These are phyloP conservation scores for Electrona antarctica DNA, from an alignment of 2,113 vertebrate species.

Conservation along the genomic window DNA sequence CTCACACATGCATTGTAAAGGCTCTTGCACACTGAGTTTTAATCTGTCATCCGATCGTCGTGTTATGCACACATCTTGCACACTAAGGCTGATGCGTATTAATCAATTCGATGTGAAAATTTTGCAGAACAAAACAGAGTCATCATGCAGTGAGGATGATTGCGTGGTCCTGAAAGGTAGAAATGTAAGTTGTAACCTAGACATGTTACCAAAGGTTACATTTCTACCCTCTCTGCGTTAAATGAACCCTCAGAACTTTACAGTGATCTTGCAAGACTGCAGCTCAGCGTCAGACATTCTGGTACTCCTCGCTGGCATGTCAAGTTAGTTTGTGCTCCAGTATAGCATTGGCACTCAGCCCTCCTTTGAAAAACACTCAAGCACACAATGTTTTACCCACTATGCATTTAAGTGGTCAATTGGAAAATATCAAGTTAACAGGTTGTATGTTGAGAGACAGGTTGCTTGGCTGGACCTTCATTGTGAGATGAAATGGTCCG, in stretches of 20 bases:
- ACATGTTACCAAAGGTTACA: not conserved
- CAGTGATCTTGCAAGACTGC: not conserved
- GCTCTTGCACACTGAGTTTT: too few species aligned
- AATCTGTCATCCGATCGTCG: too few species aligned
- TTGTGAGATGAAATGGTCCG: conserved; percentile 33
- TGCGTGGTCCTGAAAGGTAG: too few species aligned
- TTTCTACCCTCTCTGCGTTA: not conserved
- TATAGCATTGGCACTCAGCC: conserved; percentile 1
- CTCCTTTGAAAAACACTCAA: conserved; percentile 4
- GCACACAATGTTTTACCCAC: not conserved
- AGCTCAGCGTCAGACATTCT: not conserved
- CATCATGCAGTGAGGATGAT: too few species aligned
- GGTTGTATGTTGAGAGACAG: conserved; percentile 24
- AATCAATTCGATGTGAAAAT: too few species aligned
- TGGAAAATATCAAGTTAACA: conserved; percentile 31
- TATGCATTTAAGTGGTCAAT: conserved; percentile 31
- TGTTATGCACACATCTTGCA: too few species aligned
- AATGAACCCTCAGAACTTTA: not conserved
- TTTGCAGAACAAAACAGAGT: too few species aligned
- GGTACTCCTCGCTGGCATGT: not conserved
- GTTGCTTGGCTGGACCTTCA: conserved; percentile 23
- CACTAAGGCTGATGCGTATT: too few species aligned
- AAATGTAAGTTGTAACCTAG: too few species aligned
- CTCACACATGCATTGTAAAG: too few species aligned
- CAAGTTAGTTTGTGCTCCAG: not conserved